phyloP scores from a whole-genome alignment of 2,888 invertebrate genomes.

The Phalera bucephala region DNA sequence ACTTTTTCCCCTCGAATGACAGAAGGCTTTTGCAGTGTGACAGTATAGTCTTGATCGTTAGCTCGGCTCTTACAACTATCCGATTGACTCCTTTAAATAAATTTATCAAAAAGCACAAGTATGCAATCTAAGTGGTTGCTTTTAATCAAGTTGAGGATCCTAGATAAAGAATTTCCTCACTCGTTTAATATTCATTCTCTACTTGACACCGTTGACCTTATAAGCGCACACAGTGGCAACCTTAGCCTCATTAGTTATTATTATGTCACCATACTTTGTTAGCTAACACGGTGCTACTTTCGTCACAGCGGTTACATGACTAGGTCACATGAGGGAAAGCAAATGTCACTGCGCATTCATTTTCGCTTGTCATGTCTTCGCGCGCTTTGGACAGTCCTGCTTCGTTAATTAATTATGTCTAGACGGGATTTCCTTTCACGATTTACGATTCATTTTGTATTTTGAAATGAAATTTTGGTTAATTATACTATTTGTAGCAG shows the following conservation, averaged over 20 bases:
- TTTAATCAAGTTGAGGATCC: too few species aligned
- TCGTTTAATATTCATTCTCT: conserved; percentile 6
- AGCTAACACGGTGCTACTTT: conserved; percentile 36
- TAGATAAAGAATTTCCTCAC: background rate
- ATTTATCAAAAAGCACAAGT: too few species aligned
- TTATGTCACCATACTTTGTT: conserved; percentile 52
- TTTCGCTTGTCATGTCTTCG: background rate
- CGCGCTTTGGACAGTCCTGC: conserved; percentile 1
- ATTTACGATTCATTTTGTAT: conserved; percentile 1
- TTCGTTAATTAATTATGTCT: conserved; percentile 8
- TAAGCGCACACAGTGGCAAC: conserved; percentile 45
- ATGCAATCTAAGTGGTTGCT: too few species aligned
- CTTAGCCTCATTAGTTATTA: conserved; percentile 68
- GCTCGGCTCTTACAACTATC: too few species aligned
- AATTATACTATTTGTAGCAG: too few species aligned
- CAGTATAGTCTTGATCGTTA: too few species aligned
- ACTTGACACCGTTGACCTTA: conserved; percentile 25
- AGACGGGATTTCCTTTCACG: conserved; percentile 6
- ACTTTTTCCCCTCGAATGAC: too few species aligned
- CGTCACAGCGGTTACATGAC: conserved; percentile 29
- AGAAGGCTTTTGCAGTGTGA: too few species aligned
- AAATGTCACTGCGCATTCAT: conserved; percentile 15
- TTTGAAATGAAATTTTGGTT: too few species aligned
- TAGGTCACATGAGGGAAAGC: conserved; percentile 41
- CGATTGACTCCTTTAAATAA: too few species aligned